Evolutionary conservation across 1,140 invertebrate species (phyloP).

Genomic region (Heliconius congener): DNA sequence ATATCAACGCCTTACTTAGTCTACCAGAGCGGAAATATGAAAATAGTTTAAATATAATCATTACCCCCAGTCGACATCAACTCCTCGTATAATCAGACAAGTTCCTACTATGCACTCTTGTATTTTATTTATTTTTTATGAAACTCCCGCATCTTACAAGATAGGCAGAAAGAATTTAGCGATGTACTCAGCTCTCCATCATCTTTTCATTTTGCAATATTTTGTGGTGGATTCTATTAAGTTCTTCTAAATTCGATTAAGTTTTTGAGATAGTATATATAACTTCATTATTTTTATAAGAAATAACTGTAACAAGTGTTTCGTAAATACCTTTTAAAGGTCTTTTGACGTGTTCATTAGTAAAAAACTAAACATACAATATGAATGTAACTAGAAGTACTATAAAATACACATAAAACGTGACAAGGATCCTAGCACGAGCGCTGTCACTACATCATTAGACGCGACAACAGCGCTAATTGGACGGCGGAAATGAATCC

Average conservation of each 20-base stretch:
- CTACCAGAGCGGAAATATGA: too few relatives aligned
- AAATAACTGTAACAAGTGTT: background rate
- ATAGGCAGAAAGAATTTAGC: too few relatives aligned
- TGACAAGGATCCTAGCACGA: background rate
- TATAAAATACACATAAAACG: background rate
- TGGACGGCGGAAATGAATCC: background rate
- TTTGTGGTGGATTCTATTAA: too few relatives aligned
- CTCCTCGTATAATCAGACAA: too few relatives aligned
- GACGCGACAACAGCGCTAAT: background rate
- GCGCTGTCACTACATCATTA: slow-evolving; percentile 5
- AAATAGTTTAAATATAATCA: too few relatives aligned
- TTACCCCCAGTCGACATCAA: too few relatives aligned
- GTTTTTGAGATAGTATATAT: background rate
- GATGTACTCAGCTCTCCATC: too few relatives aligned
- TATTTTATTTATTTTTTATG: too few relatives aligned
- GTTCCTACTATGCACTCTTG: too few relatives aligned
- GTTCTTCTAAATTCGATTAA: background rate
- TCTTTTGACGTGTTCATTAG: background rate
- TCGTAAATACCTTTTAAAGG: background rate
- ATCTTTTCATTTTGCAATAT: too few relatives aligned
- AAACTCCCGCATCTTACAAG: too few relatives aligned
- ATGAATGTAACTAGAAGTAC: background rate
- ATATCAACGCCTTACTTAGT: too few relatives aligned
- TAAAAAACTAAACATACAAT: background rate
- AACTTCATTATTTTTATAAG: background rate